Evolutionary conservation across 2,888 invertebrate species (phyloP).

Genomic region (Empis stercorea): DNA sequence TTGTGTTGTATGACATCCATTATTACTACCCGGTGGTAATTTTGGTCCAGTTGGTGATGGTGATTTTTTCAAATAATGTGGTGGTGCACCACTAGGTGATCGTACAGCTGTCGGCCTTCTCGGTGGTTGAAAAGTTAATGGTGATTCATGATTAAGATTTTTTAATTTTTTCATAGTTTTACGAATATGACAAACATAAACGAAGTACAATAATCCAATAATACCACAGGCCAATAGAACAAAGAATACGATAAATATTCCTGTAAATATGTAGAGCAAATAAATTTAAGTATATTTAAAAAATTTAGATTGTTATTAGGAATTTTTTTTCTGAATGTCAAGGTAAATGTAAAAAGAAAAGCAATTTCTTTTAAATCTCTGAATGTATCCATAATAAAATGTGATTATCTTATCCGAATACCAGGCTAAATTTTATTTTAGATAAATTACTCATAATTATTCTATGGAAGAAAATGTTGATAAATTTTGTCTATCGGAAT

Average conservation of each 20-base stretch:
- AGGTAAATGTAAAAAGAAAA: no score
- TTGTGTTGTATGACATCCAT: background rate
- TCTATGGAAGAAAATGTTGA: no score
- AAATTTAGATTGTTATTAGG: no score
- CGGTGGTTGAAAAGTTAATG: slow-evolving; percentile 35
- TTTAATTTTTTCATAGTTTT: slow-evolving; percentile 27
- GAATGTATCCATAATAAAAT: no score
- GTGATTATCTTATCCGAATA: no score
- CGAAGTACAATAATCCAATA: slow-evolving; percentile 10
- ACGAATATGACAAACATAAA: slow-evolving; percentile 32
- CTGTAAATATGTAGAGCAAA: no score
- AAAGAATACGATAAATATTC: background rate
- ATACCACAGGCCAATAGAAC: slow-evolving; percentile 23
- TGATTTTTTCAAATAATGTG: slow-evolving; percentile 83
- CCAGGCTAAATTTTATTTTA: no score
- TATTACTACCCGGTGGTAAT: slow-evolving; percentile 28
- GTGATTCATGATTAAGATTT: slow-evolving; percentile 30
- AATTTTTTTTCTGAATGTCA: no score
- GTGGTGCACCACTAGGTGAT: slow-evolving; percentile 66
- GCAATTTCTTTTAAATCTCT: no score
- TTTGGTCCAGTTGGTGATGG: slow-evolving; percentile 66
- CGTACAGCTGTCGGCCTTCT: slow-evolving; percentile 50
- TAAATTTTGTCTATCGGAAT: no score
- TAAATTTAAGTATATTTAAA: no score
- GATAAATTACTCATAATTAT: no score